These are phyloP conservation scores for Terrapene triunguis DNA, from an alignment of 2,113 vertebrate genomes.

Conservation along the genomic window DNA sequence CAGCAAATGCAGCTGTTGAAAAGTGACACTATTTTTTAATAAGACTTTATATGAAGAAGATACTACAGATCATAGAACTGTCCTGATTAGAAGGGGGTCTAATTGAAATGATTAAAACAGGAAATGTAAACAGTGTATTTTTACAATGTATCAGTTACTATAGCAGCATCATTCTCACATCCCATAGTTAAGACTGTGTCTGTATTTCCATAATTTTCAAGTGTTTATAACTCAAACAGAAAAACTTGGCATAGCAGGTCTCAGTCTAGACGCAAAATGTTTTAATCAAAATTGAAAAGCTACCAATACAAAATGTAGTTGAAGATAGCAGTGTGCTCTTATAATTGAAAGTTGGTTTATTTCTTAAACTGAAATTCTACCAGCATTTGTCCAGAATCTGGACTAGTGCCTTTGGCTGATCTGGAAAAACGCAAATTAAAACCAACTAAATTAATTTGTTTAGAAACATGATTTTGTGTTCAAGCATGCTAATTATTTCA, in stretches of 20 bases:
- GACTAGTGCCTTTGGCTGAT: background rate
- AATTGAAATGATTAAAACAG: background rate
- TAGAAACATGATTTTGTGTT: background rate
- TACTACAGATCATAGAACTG: background rate
- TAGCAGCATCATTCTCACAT: background rate
- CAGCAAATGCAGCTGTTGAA: conserved; percentile 21
- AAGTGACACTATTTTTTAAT: conserved; percentile 40
- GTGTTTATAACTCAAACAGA: background rate
- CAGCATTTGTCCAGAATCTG: background rate
- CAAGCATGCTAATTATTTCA: conserved; percentile 35
- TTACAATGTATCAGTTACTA: background rate
- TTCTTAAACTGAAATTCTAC: background rate
- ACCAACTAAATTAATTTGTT: background rate
- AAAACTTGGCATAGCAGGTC: background rate
- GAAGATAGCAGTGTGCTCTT: background rate
- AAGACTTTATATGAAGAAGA: conserved; percentile 28
- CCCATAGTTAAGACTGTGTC: background rate
- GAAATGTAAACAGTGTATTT: background rate
- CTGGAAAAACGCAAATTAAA: conserved; percentile 17
- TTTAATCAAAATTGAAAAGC: background rate
- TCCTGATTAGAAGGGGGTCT: background rate
- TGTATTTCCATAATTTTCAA: conserved; percentile 10
- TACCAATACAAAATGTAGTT: background rate
- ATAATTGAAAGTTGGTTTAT: background rate
- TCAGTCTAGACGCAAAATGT: background rate